Base-by-base conservation (phyloP, 2,113 vertebrate genomes). In the Gobio gobio region DNA sequence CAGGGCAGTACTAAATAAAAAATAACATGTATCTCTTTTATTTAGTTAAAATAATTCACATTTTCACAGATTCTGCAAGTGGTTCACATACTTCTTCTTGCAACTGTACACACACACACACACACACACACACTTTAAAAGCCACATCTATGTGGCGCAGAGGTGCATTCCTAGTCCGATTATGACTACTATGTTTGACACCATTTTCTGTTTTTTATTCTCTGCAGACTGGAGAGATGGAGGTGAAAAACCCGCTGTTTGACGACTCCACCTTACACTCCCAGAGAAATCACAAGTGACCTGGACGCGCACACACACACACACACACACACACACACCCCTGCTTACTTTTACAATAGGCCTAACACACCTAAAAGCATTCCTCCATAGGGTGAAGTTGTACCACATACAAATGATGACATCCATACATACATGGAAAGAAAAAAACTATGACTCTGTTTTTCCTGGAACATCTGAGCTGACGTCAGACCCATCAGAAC, bases 161-260 rank as follows among this genome's bases (percentile, higher is more conserved):
- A 20, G 51, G 6, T 56, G 2, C 5, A 20, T 56, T 56, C 54
- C 18, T 56, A 6, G 18, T 20, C 18, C 18, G 5, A 54, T 13
- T 58, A 18, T 40, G 26, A 70, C 5, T 56, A 68, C 81, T 54
- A 24, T 81, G 20, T 64, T 2, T 40, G 40, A 40, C 40, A 40
- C 6, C 0, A 40, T 40, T 0, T 40, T 40, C 3, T 36, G 36
- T 36, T 78, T 59, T 73, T 6, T 40, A n/a, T 78, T 0, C 0
- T 84, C 87, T 83, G 5, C 94, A 98, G 98, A 99, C 97, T 0
- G 98, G 98, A 51, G 98, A 99, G 91, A 99, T 99, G 98, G 98
- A 99, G 89, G 98, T 99, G 88, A 97, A 96, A 86, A 99, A 99
- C 90, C 98, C 98, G 0, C 94, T 99, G 83, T 99, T 99, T 63